These are phyloP conservation scores for Eremophila alpestris DNA, from an alignment of 2,797 vertebrate genomes.

Conservation along the genomic window DNA sequence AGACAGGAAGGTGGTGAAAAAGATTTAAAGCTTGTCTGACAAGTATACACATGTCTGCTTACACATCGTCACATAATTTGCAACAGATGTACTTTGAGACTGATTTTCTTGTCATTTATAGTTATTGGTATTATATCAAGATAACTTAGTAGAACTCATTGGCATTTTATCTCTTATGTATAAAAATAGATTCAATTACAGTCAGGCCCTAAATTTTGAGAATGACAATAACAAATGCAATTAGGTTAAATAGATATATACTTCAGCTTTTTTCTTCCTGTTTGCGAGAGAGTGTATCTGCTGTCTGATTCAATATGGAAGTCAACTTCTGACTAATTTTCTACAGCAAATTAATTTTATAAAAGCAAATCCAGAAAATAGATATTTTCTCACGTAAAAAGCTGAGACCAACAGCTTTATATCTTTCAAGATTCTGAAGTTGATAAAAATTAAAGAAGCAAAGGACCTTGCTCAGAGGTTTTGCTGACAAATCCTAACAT, in stretches of 20 bases:
- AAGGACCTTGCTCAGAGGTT: neutral
- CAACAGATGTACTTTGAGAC: neutral
- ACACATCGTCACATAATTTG: neutral
- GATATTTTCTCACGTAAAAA: neutral
- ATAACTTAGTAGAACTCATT: neutral
- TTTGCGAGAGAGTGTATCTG: neutral
- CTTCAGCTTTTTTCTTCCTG: neutral
- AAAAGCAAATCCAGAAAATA: neutral
- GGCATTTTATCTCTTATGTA: neutral
- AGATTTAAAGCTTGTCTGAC: neutral
- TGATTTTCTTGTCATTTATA: neutral
- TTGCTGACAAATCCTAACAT: neutral
- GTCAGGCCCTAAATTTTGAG: neutral
- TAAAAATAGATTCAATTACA: neutral
- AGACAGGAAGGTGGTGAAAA: neutral
- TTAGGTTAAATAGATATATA: neutral
- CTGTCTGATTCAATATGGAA: neutral
- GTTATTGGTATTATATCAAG: neutral
- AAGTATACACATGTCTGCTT: neutral
- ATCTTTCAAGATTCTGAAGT: neutral
- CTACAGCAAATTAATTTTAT: neutral
- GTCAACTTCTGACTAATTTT: neutral
- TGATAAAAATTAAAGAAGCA: neutral
- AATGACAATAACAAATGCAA: neutral
- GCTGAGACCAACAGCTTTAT: neutral